Evolutionary conservation across 2,888 invertebrate genomes (phyloP), one percentile per base, ranked within the genome.

Genomic region (Agelastica alni): DNA sequence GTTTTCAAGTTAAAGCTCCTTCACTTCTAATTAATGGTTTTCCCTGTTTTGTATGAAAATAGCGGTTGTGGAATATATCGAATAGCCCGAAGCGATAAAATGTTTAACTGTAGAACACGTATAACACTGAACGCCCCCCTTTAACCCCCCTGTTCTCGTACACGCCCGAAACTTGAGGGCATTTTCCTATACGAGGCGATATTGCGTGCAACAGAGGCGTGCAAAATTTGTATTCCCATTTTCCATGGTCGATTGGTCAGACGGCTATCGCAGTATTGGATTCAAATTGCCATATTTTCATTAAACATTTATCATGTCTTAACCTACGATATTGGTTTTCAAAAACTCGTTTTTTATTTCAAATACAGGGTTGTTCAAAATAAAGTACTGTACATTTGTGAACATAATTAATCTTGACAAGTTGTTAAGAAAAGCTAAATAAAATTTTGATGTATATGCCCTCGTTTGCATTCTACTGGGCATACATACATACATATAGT

Each of bases 11-110:
- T 26, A 26, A 26, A 26, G 9, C 26, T 26, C 9, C 26, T 26
- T 9, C 9, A 26, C 7, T 26, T 26, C 26, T 26, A 26, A 48
- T 48, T 48, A 48, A 39, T 39, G 30, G 20, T 48, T 48, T 39
- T 39, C 31, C 48, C 17, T 48, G 48, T 41, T 48, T 41, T 39
- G 31, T 39, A 30, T 41, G 39, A 48, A 41, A 48, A 48, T 48
- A 48, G 31, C 30, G 17, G 36, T 28, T n/a, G 26, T 47, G 37
- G 17, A 37, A 37, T 47, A 39, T 48, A 39, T 39, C 12, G 20
- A n/a, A 48, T 22, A 18, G 48, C 48, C 36, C 30, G 30, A 17
- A 20, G 48, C 39, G 14, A 31, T 31, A 20, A 41, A 41, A 39
- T 30, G 39, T 39, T 48, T 22, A 31, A 48, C 30, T 20, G 31